Evolutionary conservation across 2,888 invertebrate genomes (phyloP), one percentile per base, ranked within the genome.

Genomic region (Homarus gammarus): DNA sequence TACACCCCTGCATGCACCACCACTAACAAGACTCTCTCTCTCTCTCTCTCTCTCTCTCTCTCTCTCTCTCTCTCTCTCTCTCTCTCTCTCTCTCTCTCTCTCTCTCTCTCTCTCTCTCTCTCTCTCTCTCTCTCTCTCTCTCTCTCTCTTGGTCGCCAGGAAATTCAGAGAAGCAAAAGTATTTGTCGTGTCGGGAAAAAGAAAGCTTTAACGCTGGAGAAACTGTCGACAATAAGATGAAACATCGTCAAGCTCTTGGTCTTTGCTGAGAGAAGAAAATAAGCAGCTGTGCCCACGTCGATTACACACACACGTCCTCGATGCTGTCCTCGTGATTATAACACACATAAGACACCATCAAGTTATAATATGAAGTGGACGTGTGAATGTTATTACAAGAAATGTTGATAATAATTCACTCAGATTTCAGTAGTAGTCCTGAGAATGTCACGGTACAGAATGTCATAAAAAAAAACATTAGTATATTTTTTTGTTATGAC

Each of bases 61-160:
- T 75, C 75, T 75, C 75, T 75, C 75, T 75, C 75, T 75, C 44
- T 75, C 44, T 40, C 40, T 75, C 75, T 75, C 40, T 40, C 40
- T 40, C 40, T 75, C 33, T 77, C 77, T 49, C 77, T 75, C 75
- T 75, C 77, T 49, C 77, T 77, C 77, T 31, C 49, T 49, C 77
- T 49, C 49, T 27, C 27, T 49, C 31, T 27, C 49, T 49, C 49
- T 49, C 77, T 27, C 27, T 49, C 75, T 75, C 40, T 75, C 75
- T 75, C 75, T 75, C 75, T 40, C 75, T 75, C 38, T 75, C 75
- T 75, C 75, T 75, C 75, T 44, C 44, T 75, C 38, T 75, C 75
- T 44, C 40, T 75, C 75, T 38, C 75, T 77, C 77, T 70, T 31
- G 3, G 12, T 70, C 12, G 18, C 56, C n/a, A 56, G 8, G 49